Conservation (phyloP, 2,113 vertebrate genomes). For the Seriola quinqueradiata region DNA sequence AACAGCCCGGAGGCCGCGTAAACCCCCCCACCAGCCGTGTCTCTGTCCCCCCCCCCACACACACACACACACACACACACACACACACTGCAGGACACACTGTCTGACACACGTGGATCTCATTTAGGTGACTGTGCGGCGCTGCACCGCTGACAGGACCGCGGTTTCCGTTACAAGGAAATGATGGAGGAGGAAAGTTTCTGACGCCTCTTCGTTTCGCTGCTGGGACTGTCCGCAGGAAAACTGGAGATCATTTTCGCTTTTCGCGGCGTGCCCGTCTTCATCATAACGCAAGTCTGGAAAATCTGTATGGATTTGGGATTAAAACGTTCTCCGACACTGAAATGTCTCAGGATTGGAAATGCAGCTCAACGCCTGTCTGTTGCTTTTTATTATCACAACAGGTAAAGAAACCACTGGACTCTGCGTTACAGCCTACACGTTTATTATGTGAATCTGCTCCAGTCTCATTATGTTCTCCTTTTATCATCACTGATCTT, state of each 20-base stretch:
- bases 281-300: not conserved
- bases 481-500: not conserved
- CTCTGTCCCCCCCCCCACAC: not conserved
- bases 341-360: conserved; percentile 82
- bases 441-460: not conserved
- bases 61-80: not conserved
- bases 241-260: not conserved
- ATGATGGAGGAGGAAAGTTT: conserved; percentile 69
- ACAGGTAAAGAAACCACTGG: conserved; percentile 74
- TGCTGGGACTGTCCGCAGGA: conserved; percentile 33
- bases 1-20: conserved; percentile 25
- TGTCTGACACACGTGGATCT: conserved; percentile 67
- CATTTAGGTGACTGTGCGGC: conserved; percentile 41
- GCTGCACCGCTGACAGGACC: conserved; percentile 25
- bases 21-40: not conserved
- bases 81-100: not conserved
- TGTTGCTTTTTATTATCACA: conserved; percentile 75
- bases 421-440: too few relatives aligned
- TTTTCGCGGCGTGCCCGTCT: not conserved
- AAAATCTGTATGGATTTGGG: conserved; percentile 48
- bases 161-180: conserved; percentile 61
- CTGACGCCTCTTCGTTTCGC: conserved; percentile 56
- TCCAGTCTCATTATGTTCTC: not conserved
- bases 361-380: conserved; percentile 80
- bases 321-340: conserved; percentile 37